Conservation (phyloP, 2,888 invertebrate genomes). For the Spatulosminthurus flaviceps region DNA sequence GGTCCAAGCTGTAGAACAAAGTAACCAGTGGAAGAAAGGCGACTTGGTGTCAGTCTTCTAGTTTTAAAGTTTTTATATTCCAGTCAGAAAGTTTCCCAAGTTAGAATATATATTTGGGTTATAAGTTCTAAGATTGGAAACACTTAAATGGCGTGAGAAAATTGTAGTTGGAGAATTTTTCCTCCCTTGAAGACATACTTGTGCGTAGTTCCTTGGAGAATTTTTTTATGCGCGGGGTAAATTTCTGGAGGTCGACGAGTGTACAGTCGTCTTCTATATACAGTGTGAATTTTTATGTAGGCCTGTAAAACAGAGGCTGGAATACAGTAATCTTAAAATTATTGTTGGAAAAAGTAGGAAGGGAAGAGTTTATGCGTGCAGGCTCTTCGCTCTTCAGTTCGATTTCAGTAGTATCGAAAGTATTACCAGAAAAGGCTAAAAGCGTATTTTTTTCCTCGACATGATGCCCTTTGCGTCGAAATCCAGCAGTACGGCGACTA, state of each 20-base stretch:
- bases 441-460: not conserved
- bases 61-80: conserved; percentile 10
- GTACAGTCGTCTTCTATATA: too few relatives aligned
- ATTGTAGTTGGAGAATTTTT: not conserved
- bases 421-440: not conserved
- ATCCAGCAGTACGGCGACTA: not conserved
- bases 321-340: too few relatives aligned
- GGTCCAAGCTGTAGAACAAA: not conserved
- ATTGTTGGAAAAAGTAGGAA: too few relatives aligned
- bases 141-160: conserved; percentile 18
- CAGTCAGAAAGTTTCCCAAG: not conserved
- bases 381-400: not conserved
- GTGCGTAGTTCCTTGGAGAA: not conserved
- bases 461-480: conserved; percentile 32
- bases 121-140: conserved; percentile 18
- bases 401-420: not conserved
- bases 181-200: not conserved
- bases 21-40: not conserved
- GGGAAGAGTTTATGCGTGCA: too few relatives aligned
- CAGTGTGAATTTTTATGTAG: too few relatives aligned
- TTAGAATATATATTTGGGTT: not conserved
- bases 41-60: not conserved
- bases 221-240: too few relatives aligned
- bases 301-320: too few relatives aligned
- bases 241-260: too few relatives aligned